These are phyloP conservation scores for Globia sparganii DNA, from an alignment of 2,888 invertebrate genomes.

Conservation along the genomic window DNA sequence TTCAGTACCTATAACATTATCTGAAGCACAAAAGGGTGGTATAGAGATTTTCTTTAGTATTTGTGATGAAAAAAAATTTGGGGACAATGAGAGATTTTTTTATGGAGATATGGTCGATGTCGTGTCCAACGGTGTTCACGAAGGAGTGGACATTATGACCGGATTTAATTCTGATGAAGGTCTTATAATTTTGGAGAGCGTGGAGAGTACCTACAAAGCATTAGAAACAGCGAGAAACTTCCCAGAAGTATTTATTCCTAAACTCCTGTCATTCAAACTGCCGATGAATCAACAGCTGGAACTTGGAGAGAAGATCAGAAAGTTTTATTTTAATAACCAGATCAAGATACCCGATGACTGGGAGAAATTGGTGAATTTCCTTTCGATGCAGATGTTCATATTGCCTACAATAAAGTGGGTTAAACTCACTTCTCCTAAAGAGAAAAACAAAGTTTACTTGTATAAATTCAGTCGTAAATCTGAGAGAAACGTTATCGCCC, in stretches of 20 bases:
- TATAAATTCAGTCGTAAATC: conserved; percentile 72
- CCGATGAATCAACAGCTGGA: conserved; percentile 60
- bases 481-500: conserved; percentile 67
- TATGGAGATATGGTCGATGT: conserved; percentile 74
- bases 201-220: conserved; percentile 20
- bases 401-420: conserved; percentile 65
- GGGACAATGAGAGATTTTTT: conserved; percentile 72
- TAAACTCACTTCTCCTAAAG: conserved; percentile 59
- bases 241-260: conserved; percentile 62
- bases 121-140: conserved; percentile 84
- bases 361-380: conserved; percentile 58
- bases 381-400: conserved; percentile 56
- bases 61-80: conserved; percentile 73
- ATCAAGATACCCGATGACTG: conserved; percentile 61
- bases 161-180: conserved; percentile 93
- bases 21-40: conserved; percentile 51
- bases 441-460: conserved; percentile 69
- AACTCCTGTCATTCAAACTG: conserved; percentile 47
- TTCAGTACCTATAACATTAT: conserved; percentile 58
- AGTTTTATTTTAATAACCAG: conserved; percentile 65
- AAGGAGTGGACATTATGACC: conserved; percentile 91
- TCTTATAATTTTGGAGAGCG: conserved; percentile 49
- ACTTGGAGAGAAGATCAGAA: conserved; percentile 66
- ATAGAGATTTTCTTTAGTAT: conserved; percentile 60
- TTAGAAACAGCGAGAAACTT: conserved; percentile 37